Conservation (phyloP, 2,113 vertebrate genomes). For the Toxotes jaculatrix region DNA sequence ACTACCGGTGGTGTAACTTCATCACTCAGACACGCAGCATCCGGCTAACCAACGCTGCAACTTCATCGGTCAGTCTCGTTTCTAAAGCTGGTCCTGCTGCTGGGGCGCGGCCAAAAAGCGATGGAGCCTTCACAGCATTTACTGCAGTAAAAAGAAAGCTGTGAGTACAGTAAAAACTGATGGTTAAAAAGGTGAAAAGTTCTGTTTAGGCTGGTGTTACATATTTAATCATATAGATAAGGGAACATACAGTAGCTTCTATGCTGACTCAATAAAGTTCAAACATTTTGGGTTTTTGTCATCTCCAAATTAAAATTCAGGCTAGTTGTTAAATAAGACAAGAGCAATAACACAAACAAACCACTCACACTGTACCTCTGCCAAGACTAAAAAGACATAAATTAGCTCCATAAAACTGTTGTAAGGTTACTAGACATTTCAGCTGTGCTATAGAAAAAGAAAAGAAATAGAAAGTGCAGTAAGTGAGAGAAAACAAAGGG, state of each 20-base stretch:
- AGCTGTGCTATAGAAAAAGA: slow-evolving; percentile 45
- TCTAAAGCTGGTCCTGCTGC: no score
- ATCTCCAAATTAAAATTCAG: slow-evolving; percentile 35
- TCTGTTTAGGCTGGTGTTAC: not conserved
- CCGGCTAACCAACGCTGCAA: no score
- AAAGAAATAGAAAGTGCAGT: slow-evolving; percentile 46
- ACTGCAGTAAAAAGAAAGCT: not conserved
- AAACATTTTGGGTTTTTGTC: slow-evolving; percentile 19
- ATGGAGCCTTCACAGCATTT: no score
- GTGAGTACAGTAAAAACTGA: slow-evolving; percentile 12
- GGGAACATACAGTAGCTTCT: not conserved
- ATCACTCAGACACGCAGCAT: no score
- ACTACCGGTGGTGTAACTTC: no score
- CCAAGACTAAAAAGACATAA: slow-evolving; percentile 49
- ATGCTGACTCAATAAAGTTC: slow-evolving; percentile 6
- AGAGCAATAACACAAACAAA: slow-evolving; percentile 47
- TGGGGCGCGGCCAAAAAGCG: no score
- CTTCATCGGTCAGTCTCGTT: no score
- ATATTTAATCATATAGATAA: slow-evolving; percentile 32
- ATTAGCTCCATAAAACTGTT: slow-evolving; percentile 49
- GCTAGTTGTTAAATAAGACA: slow-evolving; percentile 41
- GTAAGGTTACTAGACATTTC: slow-evolving; percentile 50
- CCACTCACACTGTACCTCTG: slow-evolving; percentile 29
- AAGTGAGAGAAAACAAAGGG: slow-evolving; percentile 68
- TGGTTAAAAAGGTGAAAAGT: not conserved